Percentiles rank a stretch among this genome's conserved stretches.
phyloP scores from a whole-genome alignment of 2,113 vertebrate genomes.

The Sinocyclocheilus rhinocerous region DNA sequence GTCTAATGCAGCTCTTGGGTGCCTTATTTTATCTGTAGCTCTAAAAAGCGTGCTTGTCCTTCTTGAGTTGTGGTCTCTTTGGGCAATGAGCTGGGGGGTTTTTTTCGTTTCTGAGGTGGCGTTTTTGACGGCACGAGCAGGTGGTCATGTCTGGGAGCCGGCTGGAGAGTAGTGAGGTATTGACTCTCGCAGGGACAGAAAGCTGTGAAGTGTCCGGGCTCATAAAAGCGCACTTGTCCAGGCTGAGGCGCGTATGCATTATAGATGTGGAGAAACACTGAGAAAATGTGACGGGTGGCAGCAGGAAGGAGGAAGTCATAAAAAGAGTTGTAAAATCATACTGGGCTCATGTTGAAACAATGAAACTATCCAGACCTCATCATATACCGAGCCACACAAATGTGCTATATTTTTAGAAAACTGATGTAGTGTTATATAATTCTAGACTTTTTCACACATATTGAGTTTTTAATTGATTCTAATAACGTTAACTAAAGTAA shows the following conservation, averaged over 20 bases:
- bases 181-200: conserved; percentile 10
- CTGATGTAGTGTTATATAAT: conserved; percentile 31
- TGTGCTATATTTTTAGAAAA: conserved; percentile 27
- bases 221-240: conserved; percentile 1
- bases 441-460: conserved; percentile 11
- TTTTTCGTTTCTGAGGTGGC: conserved; percentile 19
- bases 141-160: conserved; percentile 42
- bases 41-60: conserved; percentile 43
- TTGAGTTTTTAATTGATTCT: neutral
- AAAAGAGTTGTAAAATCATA: conserved; percentile 47
- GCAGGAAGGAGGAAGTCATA: conserved; percentile 50
- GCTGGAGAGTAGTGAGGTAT: conserved; percentile 33
- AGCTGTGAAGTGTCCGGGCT: conserved; percentile 12
- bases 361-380: conserved; percentile 48
- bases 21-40: conserved; percentile 44
- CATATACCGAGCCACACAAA: neutral
- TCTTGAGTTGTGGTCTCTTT: conserved; percentile 54
- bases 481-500: neutral
- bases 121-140: conserved; percentile 43
- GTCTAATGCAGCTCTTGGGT: neutral
- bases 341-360: conserved; percentile 32
- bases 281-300: conserved; percentile 44
- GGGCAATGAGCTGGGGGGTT: conserved; percentile 52
- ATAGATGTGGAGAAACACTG: conserved; percentile 37
- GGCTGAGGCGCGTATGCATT: conserved; percentile 26